phyloP scores from a whole-genome alignment of 2,113 vertebrate species.

The Cyprinodon brontotheroides region DNA sequence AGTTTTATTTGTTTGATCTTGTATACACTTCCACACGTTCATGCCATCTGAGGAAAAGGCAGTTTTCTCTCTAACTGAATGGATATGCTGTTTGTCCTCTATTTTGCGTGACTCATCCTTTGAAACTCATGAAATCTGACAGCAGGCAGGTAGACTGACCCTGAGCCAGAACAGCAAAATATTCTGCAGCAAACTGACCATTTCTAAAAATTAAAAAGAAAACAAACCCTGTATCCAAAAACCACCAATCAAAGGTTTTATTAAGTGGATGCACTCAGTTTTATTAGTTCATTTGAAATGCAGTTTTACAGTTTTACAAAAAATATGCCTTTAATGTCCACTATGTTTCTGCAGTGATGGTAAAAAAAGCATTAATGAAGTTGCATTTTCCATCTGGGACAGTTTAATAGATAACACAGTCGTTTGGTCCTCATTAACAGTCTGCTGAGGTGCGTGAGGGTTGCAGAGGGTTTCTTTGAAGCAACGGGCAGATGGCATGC shows the following conservation, averaged over 20 bases:
- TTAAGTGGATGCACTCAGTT: not conserved
- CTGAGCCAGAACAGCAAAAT: not conserved
- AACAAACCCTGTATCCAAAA: not conserved
- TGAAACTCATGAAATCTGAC: not conserved
- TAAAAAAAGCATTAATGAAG: not conserved
- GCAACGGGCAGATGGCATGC: conserved; percentile 44
- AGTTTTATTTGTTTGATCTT: not conserved
- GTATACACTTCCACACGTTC: not conserved
- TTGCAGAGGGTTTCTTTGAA: conserved; percentile 23
- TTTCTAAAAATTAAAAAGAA: not conserved
- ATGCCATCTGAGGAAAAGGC: not conserved
- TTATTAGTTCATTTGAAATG: not conserved
- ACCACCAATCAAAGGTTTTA: not conserved
- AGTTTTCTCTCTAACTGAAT: not conserved
- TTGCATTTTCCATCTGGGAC: not conserved
- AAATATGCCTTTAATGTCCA: not conserved
- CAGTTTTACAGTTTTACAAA: not conserved
- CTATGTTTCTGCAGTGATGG: not conserved
- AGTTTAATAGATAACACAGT: conserved; percentile 8
- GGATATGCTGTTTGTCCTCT: not conserved
- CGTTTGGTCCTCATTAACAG: conserved; percentile 38
- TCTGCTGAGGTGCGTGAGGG: conserved; percentile 27
- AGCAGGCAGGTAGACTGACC: not conserved
- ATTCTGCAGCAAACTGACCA: not conserved
- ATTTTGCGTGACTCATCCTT: not conserved